Conservation (phyloP, 1,140 invertebrate species). For the Cotesia glomerata region DNA sequence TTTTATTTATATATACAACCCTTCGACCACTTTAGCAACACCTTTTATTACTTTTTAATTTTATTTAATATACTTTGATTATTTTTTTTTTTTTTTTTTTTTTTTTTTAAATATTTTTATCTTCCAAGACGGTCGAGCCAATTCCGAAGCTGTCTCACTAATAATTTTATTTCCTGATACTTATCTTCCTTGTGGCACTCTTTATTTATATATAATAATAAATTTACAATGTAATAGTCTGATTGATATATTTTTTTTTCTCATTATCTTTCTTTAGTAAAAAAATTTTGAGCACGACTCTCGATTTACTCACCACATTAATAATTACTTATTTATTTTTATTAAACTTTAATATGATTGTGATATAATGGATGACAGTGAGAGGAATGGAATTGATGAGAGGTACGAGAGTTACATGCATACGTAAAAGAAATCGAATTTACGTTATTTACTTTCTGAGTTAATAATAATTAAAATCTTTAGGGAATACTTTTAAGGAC, state of each 20-base stretch:
- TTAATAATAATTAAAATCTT: slow-evolving; percentile 47
- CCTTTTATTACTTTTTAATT: slow-evolving; percentile 25
- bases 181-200: slow-evolving; percentile 14
- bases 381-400: slow-evolving; percentile 53
- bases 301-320: slow-evolving; percentile 17
- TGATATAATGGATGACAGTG: background rate
- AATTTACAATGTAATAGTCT: background rate
- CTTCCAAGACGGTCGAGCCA: slow-evolving; percentile 25
- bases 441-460: background rate
- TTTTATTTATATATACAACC: slow-evolving; percentile 15
- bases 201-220: background rate
- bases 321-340: background rate
- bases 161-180: slow-evolving; percentile 10
- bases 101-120: slow-evolving; percentile 13
- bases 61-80: slow-evolving; percentile 2
- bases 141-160: slow-evolving; percentile 21
- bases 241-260: background rate
- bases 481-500: slow-evolving; percentile 57
- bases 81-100: slow-evolving; percentile 6
- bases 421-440: slow-evolving; percentile 63
- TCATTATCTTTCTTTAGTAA: background rate
- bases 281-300: slow-evolving; percentile 4
- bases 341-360: slow-evolving; percentile 39
- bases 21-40: background rate
- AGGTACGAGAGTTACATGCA: slow-evolving; percentile 65